Evolutionary conservation across 2,888 invertebrate species (phyloP), one percentile per base, ranked within the genome.

Genomic region (Theodoxus fluviatilis): DNA sequence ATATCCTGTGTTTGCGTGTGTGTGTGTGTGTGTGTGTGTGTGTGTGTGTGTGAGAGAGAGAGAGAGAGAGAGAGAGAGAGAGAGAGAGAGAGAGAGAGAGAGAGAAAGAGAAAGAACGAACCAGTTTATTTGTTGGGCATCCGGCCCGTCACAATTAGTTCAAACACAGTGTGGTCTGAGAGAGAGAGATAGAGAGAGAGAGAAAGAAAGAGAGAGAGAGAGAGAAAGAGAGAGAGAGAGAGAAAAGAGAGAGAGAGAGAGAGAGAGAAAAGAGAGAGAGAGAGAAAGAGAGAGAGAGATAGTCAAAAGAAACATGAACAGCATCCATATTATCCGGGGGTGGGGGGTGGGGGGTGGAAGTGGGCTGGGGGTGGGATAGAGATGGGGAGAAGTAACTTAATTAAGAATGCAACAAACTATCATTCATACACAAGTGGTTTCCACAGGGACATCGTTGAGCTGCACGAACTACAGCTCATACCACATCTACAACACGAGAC

Each of bases 221-320:
- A 43, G 15, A 43, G 12, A 43, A 43, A 43, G 15, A 9, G 15
- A 12, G 9, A 43, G 43, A 9, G 15, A 43, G 9, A 9, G 43
- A 25, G 57, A n/a, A 25, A 31, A 22, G 15, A 15, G 25, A 57
- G 57, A 22, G 15, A 15, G 25, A 57, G 57, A 57, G 15, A 3
- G n/a, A 18, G n/a, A 15, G 15, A 22, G 57, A 57, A 3, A 31
- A 3, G 59, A 59, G 33, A 33, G 33, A 35, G 59, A 59, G 15
- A 59, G 33, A 4, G 59, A 59, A 6, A 59, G 57, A 57, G 35
- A 59, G 12, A 59, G 59, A 59, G 59, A 59, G 31, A 59, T 0
- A 59, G 31, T 35, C 1, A 59, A n/a, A n/a, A n/a, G n/a, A n/a
- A n/a, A n/a, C n/a, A n/a, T n/a, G n/a, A n/a, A n/a, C n/a, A n/a